phyloP scores from a whole-genome alignment of 2,113 vertebrate species.

The Struthidea cinerea region DNA sequence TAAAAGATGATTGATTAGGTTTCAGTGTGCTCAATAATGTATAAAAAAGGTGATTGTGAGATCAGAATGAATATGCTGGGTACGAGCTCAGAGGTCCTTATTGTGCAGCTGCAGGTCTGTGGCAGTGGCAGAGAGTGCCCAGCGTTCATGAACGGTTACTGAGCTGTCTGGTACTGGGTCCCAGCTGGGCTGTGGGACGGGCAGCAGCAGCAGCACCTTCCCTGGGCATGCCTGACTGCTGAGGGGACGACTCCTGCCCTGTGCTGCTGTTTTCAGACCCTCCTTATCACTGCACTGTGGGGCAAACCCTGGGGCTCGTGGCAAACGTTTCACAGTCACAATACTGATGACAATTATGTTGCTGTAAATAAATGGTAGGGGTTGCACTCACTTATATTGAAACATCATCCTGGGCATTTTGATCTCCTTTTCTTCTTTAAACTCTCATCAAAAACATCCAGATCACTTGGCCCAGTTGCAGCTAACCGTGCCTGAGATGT shows the following conservation, averaged over 20 bases:
- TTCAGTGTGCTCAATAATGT: neutral
- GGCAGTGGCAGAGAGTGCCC: neutral
- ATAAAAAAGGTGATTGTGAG: neutral
- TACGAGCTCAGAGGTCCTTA: neutral
- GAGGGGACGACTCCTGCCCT: rapidly evolving
- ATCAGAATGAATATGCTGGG: neutral
- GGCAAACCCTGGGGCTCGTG: neutral
- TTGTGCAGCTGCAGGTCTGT: neutral
- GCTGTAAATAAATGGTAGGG: neutral
- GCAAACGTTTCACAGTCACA: neutral
- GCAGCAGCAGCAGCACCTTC: neutral
- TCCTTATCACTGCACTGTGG: rapidly evolving
- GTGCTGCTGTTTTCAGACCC: neutral
- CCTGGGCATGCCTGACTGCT: neutral
- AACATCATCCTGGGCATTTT: neutral
- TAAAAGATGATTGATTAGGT: conserved; percentile 55
- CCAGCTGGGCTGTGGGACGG: neutral
- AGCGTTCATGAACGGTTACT: rapidly evolving
- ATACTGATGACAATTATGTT: neutral
- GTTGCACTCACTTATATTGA: neutral
- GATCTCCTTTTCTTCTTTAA: neutral
- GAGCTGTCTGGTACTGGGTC: neutral
- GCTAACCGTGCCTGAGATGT: neutral
- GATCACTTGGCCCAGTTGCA: neutral
- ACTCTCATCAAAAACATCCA: neutral